Conservation (phyloP, 2,888 invertebrate genomes). For the Notodonta ziczac region DNA sequence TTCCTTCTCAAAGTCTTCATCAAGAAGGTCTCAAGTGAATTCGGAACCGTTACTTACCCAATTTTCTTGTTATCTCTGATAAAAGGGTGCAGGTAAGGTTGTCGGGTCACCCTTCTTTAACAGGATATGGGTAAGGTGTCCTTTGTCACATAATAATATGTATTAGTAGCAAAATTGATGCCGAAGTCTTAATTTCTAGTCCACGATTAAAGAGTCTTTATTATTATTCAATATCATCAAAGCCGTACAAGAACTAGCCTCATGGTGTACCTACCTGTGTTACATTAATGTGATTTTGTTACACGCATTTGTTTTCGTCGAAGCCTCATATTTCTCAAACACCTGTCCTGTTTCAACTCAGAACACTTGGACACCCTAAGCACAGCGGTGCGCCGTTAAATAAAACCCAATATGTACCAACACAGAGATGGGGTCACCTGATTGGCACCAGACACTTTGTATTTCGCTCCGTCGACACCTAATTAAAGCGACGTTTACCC, state of each 20-base stretch:
- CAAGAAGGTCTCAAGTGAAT: neutral
- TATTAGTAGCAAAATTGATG: too few species aligned
- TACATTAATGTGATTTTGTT: neutral
- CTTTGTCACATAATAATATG: too few species aligned
- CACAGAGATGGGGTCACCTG: conserved; percentile 73
- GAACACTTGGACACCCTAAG: neutral
- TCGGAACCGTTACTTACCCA: conserved; percentile 15
- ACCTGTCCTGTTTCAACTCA: neutral
- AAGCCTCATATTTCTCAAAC: neutral
- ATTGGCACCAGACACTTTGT: conserved; percentile 61
- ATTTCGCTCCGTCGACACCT: conserved; percentile 45
- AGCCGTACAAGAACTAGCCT: too few species aligned
- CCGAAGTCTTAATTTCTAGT: too few species aligned
- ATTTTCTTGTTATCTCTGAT: too few species aligned
- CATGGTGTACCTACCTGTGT: neutral
- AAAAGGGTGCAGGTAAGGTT: too few species aligned
- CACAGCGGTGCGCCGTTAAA: conserved; percentile 38
- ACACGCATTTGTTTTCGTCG: neutral
- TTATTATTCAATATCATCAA: too few species aligned
- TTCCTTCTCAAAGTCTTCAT: neutral
- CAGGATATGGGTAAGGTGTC: too few species aligned
- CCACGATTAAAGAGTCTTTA: too few species aligned
- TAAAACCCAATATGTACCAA: conserved; percentile 55
- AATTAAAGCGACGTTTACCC: conserved; percentile 48
- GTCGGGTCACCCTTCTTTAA: too few species aligned